Evolutionary conservation across 2,888 invertebrate genomes (phyloP).

Genomic region (Serrognathus titanus): DNA sequence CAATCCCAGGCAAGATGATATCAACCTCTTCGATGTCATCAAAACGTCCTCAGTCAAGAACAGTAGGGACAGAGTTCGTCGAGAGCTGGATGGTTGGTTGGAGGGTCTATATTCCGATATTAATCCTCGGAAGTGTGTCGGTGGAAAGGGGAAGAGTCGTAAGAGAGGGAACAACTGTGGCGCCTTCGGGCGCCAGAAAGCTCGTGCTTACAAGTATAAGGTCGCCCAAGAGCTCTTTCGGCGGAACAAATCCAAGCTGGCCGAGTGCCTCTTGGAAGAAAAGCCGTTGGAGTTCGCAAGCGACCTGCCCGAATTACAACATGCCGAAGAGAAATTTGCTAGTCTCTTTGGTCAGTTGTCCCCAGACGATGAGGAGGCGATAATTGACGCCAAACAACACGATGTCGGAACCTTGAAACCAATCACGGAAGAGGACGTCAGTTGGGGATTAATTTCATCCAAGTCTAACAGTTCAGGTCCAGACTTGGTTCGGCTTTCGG

Average conservation of each 20-base stretch:
- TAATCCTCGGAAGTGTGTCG: background rate
- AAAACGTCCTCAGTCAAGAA: constrained; percentile 4
- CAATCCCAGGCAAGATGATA: background rate
- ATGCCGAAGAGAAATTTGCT: background rate
- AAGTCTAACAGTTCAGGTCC: constrained; percentile 12
- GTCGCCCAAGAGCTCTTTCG: constrained; percentile 3
- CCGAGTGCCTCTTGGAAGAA: constrained; percentile 2
- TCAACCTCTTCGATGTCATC: background rate
- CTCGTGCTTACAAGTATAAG: constrained; percentile 3
- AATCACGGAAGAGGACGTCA: constrained; percentile 10
- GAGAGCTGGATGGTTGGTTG: background rate
- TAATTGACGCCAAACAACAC: background rate
- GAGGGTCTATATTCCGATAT: background rate
- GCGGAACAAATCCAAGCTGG: background rate
- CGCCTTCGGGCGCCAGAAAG: no score
- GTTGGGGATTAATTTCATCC: background rate
- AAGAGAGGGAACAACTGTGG: background rate
- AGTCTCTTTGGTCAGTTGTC: constrained; percentile 5
- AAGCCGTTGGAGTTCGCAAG: background rate
- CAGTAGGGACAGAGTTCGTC: background rate
- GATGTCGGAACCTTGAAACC: background rate
- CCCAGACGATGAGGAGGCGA: constrained; percentile 3
- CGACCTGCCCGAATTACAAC: background rate
- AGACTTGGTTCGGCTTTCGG: constrained; percentile 4
- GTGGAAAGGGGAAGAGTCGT: background rate